These are phyloP conservation scores for Strix uralensis DNA, from an alignment of 2,113 vertebrate species.

Conservation along the genomic window DNA sequence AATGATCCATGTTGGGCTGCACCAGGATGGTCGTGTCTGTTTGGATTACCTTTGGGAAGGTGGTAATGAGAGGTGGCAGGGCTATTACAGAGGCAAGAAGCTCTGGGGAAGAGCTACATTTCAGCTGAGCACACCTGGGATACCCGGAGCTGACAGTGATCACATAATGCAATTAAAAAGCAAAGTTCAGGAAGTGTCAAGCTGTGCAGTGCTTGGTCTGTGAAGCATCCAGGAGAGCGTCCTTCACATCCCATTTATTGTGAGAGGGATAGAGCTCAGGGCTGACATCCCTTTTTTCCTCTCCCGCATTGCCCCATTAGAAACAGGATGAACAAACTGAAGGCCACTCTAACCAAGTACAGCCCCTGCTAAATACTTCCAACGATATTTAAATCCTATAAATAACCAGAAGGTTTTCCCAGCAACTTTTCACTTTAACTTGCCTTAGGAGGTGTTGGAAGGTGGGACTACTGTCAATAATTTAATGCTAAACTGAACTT, in stretches of 20 bases:
- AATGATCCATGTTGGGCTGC: background rate
- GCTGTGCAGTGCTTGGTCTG: accelerated
- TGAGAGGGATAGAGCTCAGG: background rate
- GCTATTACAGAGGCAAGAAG: background rate
- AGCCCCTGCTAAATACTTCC: background rate
- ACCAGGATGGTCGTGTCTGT: background rate
- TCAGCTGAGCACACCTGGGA: background rate
- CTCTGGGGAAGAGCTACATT: background rate
- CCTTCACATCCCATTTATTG: background rate
- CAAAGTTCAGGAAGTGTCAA: background rate
- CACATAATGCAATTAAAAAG: background rate
- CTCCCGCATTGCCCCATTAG: background rate
- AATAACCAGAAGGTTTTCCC: background rate
- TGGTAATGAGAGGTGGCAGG: background rate
- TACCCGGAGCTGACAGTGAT: background rate
- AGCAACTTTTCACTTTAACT: background rate
- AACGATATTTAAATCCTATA: background rate
- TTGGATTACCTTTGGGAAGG: conserved; percentile 6
- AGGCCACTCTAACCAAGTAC: background rate
- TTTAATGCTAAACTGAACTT: background rate
- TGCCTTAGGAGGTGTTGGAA: background rate
- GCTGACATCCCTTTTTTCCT: background rate
- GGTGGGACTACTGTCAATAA: no score
- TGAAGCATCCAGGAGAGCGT: background rate
- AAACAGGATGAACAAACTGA: background rate